Base-by-base conservation (phyloP, 2,888 invertebrate genomes). In the Stictocephala bisonia region DNA sequence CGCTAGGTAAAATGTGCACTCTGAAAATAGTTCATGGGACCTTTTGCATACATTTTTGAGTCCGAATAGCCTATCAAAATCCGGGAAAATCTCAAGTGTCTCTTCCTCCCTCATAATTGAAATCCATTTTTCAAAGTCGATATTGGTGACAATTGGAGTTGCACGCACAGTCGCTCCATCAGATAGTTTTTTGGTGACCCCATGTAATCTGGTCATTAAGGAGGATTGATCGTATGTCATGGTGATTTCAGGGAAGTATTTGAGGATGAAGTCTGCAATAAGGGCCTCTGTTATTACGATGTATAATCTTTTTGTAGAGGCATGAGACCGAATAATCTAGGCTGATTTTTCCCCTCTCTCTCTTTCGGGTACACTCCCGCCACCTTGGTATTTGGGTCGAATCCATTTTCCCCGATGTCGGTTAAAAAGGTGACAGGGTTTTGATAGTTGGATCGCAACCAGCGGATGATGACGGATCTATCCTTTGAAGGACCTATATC, bases 351-450 rank as follows among this genome's bases (percentile, higher is more conserved):
- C 18, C 60, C 60, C 15, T 60, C 60, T 31, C 60, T 2, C 15
- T 60, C 60, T 60, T 60, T 60, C 13, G 60, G 60, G 31, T 60
- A 60, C 3, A 60, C 60, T 6, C 60, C 60, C 26, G 29, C n/a
- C 3, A 35, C 40, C 22, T 31, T 31, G 11, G n/a, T 35, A 6
- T 29, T 22, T 9, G 26, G 20, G 7, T 27, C 27, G 15, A 60
- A 60, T 29, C 60, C 60, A 29, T 60, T 26, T 15, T 29, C 2
- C 3, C n/a, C n/a, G 3, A 60, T 31, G 3, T 20, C 31, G 3
- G n/a, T 1, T 7, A 60, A 18, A 26, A 60, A 60, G n/a, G n/a
- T 22, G 2, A 1, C 18, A 1, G 60, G 60, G n/a, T 15, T 29
- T 31, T 60, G 60, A 60, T 60, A 60, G 15, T 60, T 60, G 20